Base-by-base conservation (phyloP, 1,140 invertebrate species). In the Drosophila bocqueti region DNA sequence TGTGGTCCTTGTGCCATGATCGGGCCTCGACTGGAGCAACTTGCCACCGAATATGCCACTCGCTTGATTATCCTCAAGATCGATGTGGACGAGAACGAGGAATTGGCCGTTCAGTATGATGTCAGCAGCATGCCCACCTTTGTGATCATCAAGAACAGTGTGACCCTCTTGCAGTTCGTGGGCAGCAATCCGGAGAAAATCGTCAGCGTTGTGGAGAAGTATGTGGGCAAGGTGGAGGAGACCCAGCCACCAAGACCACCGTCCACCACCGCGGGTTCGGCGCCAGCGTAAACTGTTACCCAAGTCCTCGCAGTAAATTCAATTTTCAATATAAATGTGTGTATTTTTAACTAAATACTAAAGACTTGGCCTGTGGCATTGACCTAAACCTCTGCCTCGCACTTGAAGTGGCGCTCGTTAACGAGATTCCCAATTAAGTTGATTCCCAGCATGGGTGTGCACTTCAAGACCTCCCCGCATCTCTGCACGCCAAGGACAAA, bases 1-100 rank as follows among this genome's bases (percentile, higher is more conserved):
- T 97, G 97, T 93, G 98, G 98, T 1, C 98, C 98, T 1, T 99
- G 98, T 94, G 97, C 97, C 92, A 94, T 96, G 93, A 99, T 99
- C 92, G 95, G 95, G 2, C 98, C 98, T 0, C 96, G 95, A 76
- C 91, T 97, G 10, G 96, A 96, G 79, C 95, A 96, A 86, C 89
- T 96, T 26, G 94, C 95, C 13, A 80, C 69, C 0, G 94, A 95
- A 69, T 94, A 94, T 92, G 77, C 92, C 0, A 76, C 69, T 5
- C 75, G 93, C 91, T 38, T 92, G 29, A n/a, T 91, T n/a, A 73
- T 91, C 65, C 94, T 94, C n/a, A 93, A 98, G 96, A 95, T 98
- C n/a, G 97, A 99, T 93, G 97, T 99, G 2, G 98, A 99, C 82
- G 96, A 98, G 83, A 95, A 95, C 82, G 97, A 97, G 83, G 97